Evolutionary conservation across 2,797 vertebrate genomes (phyloP).

Genomic region (Mycteria americana): DNA sequence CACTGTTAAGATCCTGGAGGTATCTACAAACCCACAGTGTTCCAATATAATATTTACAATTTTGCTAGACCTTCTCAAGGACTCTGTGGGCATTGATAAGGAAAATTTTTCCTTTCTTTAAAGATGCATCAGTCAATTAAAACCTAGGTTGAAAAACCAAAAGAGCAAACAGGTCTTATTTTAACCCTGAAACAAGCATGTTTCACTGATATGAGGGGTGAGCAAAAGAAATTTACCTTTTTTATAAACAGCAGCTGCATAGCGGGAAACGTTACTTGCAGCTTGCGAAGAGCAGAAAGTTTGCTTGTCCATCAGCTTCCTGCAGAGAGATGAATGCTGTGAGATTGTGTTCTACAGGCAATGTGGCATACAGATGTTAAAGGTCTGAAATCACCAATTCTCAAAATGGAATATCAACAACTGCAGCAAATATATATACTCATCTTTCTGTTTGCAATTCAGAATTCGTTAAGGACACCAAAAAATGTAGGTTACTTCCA

Average conservation of each 20-base stretch:
- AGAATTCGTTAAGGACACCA: neutral
- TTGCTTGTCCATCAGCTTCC: constrained; percentile 98
- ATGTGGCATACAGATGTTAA: neutral
- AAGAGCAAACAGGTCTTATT: neutral
- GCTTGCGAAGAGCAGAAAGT: constrained; percentile 93
- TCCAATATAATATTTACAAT: neutral
- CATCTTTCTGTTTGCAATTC: neutral
- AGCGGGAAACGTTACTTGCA: constrained; percentile 90
- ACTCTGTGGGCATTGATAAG: neutral
- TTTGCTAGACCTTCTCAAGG: neutral
- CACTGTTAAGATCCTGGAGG: neutral
- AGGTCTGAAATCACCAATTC: neutral
- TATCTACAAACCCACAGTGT: neutral
- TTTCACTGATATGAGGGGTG: neutral
- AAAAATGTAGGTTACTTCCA: neutral
- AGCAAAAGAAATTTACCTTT: constrained; percentile 81
- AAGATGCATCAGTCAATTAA: neutral
- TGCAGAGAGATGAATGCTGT: constrained; percentile 60
- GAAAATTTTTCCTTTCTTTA: neutral
- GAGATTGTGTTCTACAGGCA: neutral
- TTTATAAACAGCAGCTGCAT: constrained; percentile 91
- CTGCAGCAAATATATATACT: neutral
- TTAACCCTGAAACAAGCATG: neutral
- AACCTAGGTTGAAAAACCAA: neutral
- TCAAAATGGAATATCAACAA: neutral